phyloP scores from a whole-genome alignment of 1,140 invertebrate species.

The Teleopsis dalmanni region DNA sequence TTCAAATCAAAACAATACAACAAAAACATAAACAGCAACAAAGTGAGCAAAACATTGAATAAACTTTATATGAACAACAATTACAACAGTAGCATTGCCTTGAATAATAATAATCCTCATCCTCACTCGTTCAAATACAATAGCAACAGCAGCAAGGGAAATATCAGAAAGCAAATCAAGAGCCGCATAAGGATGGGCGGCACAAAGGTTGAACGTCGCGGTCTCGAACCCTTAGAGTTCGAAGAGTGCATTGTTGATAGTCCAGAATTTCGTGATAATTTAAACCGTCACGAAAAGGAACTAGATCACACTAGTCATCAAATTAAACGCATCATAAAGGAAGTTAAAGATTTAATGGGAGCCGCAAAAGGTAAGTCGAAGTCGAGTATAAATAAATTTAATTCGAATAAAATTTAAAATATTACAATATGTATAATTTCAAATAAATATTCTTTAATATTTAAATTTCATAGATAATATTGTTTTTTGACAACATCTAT shows the following conservation, averaged over 20 bases:
- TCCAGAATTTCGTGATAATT: slow-evolving; percentile 91
- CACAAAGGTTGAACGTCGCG: slow-evolving; percentile 51
- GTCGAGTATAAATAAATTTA: background rate
- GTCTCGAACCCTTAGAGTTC: slow-evolving; percentile 91
- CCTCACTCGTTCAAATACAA: slow-evolving; percentile 12
- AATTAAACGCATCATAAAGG: slow-evolving; percentile 91
- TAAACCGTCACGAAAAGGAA: slow-evolving; percentile 93
- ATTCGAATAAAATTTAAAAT: background rate
- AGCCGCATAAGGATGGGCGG: slow-evolving; percentile 22
- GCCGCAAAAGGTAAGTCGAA: slow-evolving; percentile 83
- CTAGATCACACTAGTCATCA: slow-evolving; percentile 90
- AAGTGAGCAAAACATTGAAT: slow-evolving; percentile 3
- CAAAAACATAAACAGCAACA: slow-evolving; percentile 13
- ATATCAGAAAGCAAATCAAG: slow-evolving; percentile 6
- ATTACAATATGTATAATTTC: too few species aligned
- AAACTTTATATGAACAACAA: slow-evolving; percentile 9
- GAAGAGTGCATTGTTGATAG: slow-evolving; percentile 95
- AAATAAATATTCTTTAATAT: too few species aligned
- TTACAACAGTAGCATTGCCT: slow-evolving; percentile 1
- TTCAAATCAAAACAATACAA: slow-evolving; percentile 17
- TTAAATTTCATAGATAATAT: too few species aligned
- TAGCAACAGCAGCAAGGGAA: slow-evolving; percentile 14
- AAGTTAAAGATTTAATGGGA: slow-evolving; percentile 87
- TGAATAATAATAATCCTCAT: slow-evolving; percentile 7
- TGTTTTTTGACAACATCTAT: too few species aligned